Percentiles rank a stretch among this genome's conserved stretches.
These are phyloP conservation scores for Paragorgia papillata DNA, from an alignment of 92 coral and sea anemone genomes.

Conservation along the genomic window DNA sequence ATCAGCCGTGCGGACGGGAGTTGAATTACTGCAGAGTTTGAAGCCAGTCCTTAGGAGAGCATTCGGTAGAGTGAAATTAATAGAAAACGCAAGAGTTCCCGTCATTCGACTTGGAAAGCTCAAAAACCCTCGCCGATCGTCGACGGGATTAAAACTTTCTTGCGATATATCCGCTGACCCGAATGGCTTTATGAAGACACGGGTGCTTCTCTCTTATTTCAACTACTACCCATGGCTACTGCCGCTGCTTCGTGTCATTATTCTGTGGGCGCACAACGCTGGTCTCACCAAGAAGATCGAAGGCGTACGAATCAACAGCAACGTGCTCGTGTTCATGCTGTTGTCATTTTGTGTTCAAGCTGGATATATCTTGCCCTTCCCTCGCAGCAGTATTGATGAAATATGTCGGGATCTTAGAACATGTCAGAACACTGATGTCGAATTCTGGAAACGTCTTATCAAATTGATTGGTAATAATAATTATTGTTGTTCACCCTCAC, in stretches of 20 bases:
- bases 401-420: conserved; percentile 49
- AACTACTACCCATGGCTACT: conserved; percentile 74
- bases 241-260: conserved; percentile 74
- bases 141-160: conserved; percentile 49
- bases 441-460: conserved; percentile 55
- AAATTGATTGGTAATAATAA: neutral
- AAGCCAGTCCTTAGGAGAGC: conserved; percentile 34
- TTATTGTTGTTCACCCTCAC: no score
- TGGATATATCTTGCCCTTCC: conserved; percentile 54
- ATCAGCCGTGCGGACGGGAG: conserved; percentile 7
- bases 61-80: conserved; percentile 32
- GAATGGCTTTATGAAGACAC: conserved; percentile 43
- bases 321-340: conserved; percentile 71
- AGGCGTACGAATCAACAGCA: conserved; percentile 69
- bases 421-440: conserved; percentile 29
- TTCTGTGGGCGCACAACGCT: conserved; percentile 79
- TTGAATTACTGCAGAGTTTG: conserved; percentile 48
- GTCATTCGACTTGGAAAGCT: conserved; percentile 37
- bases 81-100: conserved; percentile 57
- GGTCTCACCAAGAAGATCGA: conserved; percentile 60
- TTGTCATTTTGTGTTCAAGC: conserved; percentile 67
- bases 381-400: conserved; percentile 46
- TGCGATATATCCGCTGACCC: conserved; percentile 62
- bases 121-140: conserved; percentile 1
- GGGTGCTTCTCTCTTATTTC: conserved; percentile 63